These are phyloP conservation scores for Porites lutea DNA, from an alignment of 64 coral and sea anemone genomes.

Conservation along the genomic window DNA sequence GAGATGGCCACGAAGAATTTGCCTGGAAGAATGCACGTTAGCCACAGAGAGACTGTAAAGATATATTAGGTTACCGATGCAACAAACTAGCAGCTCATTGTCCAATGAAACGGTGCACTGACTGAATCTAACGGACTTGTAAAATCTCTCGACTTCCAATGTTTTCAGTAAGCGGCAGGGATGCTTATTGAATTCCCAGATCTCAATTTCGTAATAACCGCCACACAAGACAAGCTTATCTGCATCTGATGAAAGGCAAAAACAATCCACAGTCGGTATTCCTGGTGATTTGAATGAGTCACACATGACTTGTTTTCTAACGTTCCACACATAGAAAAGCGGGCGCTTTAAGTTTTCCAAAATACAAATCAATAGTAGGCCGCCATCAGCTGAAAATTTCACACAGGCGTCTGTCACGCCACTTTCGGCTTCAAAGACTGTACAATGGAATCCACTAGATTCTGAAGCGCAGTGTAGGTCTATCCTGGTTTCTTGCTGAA, in stretches of 20 bases:
- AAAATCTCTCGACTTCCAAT: not conserved
- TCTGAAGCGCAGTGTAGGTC: too few relatives aligned
- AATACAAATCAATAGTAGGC: too few relatives aligned
- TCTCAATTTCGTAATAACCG: not conserved
- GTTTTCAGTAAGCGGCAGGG: not conserved
- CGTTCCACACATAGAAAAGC: too few relatives aligned
- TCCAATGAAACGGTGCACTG: constrained; percentile 15
- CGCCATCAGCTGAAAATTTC: too few relatives aligned
- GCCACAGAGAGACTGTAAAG: not conserved
- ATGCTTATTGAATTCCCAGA: not conserved
- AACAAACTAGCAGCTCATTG: constrained; percentile 38
- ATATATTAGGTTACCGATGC: constrained; percentile 34
- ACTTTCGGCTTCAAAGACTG: too few relatives aligned
- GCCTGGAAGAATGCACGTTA: not conserved
- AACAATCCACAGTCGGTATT: not conserved
- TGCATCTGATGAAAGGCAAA: not conserved
- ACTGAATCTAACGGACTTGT: not conserved
- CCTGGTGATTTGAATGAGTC: not conserved
- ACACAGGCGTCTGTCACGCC: too few relatives aligned
- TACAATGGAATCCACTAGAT: too few relatives aligned
- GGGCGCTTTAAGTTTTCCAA: too few relatives aligned
- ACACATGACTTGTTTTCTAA: too few relatives aligned
- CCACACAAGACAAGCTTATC: not conserved
- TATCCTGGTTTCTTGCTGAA: not conserved
- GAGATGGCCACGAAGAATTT: constrained; percentile 7